Evolutionary conservation across 2,797 vertebrate species (phyloP).

Genomic region (Lophotriccus pileatus): DNA sequence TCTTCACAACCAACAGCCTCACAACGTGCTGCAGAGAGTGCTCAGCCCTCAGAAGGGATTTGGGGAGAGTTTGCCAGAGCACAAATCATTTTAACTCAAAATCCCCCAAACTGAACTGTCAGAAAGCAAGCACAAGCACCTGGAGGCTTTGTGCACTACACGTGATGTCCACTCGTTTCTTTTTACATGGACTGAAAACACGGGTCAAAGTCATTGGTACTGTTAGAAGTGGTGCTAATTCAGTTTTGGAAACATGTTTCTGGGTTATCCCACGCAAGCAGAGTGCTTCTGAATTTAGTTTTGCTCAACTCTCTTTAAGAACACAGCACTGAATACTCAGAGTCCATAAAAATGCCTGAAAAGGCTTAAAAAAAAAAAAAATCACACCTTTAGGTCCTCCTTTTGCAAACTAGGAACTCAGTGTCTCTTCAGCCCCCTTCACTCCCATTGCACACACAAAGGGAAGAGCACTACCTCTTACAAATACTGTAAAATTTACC

Average conservation of each 20-base stretch:
- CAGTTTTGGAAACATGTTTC: not conserved
- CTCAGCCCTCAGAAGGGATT: not conserved
- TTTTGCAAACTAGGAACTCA: not conserved
- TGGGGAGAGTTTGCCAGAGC: not conserved
- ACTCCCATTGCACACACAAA: not conserved
- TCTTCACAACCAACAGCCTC: not conserved
- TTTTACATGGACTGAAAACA: not conserved
- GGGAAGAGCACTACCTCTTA: not conserved
- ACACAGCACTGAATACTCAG: not conserved
- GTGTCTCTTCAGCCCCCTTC: not conserved
- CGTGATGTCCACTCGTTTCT: not conserved
- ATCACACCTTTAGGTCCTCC: not conserved
- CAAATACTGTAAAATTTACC: not conserved
- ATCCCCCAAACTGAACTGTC: not conserved
- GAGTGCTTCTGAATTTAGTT: not conserved
- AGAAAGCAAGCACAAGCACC: not conserved
- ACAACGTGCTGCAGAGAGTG: not conserved
- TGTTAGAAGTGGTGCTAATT: not conserved
- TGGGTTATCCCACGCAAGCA: not conserved
- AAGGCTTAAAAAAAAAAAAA: not conserved
- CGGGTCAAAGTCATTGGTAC: not conserved
- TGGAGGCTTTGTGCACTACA: not conserved
- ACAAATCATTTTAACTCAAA: not conserved
- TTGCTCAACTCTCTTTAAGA: not conserved
- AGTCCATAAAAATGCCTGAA: not conserved